Conservation (phyloP, 2,797 vertebrate species). For the Sebastes aleutianus region DNA sequence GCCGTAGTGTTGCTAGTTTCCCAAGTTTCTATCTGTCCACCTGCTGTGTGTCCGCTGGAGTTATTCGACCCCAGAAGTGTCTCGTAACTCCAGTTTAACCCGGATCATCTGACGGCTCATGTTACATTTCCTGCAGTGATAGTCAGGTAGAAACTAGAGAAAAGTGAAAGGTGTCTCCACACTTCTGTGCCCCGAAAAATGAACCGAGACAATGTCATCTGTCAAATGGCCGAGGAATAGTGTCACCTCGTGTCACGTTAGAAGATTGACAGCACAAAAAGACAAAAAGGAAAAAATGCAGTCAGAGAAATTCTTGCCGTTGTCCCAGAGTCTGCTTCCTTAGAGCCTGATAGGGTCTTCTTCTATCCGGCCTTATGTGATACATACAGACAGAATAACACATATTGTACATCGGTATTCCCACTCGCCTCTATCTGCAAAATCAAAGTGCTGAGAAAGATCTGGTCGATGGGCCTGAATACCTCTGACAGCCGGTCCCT, state of each 20-base stretch:
- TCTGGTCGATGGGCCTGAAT: constrained; percentile 48
- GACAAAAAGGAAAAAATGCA: background rate
- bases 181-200: background rate
- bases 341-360: background rate
- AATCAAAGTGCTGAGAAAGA: constrained; percentile 36
- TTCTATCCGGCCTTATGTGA: background rate
- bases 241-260: background rate
- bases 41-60: background rate
- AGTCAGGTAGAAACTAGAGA: background rate
- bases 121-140: background rate
- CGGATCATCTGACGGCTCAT: background rate
- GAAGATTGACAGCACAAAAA: background rate
- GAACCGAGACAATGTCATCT: constrained; percentile 1
- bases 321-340: background rate
- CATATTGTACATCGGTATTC: constrained; percentile 2
- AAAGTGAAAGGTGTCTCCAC: background rate
- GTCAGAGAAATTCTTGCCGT: background rate
- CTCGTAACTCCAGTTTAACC: constrained; percentile 3
- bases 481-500: constrained; percentile 46
- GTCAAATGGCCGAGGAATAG: background rate
- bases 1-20: background rate
- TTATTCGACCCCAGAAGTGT: background rate
- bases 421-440: background rate
- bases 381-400: background rate
- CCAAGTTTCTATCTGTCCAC: background rate